Base-by-base conservation (phyloP, 2,888 invertebrate genomes). In the Diachrysia chrysitis region DNA sequence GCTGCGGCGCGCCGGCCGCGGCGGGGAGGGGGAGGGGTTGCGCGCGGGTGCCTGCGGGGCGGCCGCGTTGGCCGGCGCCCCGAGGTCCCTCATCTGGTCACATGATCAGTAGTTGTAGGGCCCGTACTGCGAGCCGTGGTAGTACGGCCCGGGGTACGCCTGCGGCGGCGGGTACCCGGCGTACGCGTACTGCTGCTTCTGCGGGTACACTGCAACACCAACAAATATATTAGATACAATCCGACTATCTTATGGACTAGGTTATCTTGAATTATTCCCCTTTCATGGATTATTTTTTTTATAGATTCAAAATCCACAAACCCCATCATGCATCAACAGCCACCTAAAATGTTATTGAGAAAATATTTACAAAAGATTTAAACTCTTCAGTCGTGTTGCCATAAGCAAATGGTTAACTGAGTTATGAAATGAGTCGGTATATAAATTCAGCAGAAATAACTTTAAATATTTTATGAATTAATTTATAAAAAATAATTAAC, bases 101-200 rank as follows among this genome's bases (percentile, higher is more conserved):
- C 88, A 73, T 87, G 93, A 89, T 97, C 96, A 98, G 95, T 98
- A 98, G 95, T 98, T 98, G 96, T 98, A 98, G 60, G 98, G 98
- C 63, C 98, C 98, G 91, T 98, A 98, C 89, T 98, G 98, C 61
- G 98, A 98, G 86, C 98, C 98, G 92, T 98, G 98, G 93, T 98
- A 98, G 88, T 98, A 98, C 37, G 98, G 98, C 51, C 97, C 98
- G 68, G 98, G 97, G 94, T 98, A 98, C 63, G 98, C 97, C 74
- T 96, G 97, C 63, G 97, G 97, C 0, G 97, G 97, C 66, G 98
- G 98, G 92, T 98, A 98, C 69, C 98, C 98, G 63, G 98, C 98
- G 91, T 98, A 98, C 17, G 98, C 98, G 89, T 98, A 98, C 83
- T 98, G 98, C 91, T 98, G 98, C 94, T 99, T 99, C 93, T 98